Percentiles rank a stretch among this genome's conserved stretches.
phyloP scores from a whole-genome alignment of 2,888 invertebrate species.

The Sussaba pulchella region DNA sequence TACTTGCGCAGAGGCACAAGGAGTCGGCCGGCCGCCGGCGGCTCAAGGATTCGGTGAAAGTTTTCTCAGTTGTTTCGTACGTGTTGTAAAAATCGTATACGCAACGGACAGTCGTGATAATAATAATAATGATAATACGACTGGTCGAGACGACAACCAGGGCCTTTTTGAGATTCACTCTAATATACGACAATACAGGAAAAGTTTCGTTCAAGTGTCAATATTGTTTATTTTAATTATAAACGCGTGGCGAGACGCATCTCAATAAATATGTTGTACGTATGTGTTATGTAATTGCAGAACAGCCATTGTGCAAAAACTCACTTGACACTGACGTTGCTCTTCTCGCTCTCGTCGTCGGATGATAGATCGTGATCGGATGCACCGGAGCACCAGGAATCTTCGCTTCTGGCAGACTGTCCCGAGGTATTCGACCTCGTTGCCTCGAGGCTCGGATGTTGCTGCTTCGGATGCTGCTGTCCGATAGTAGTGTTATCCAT shows the following conservation, averaged over 20 bases:
- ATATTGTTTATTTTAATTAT: too few relatives aligned
- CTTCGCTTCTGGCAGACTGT: constrained; percentile 86
- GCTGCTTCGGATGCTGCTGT: constrained; percentile 68
- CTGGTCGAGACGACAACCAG: neutral
- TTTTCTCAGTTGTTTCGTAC: constrained; percentile 10
- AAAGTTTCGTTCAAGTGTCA: too few relatives aligned
- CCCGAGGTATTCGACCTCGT: constrained; percentile 80
- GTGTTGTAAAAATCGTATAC: constrained; percentile 8
- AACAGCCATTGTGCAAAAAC: constrained; percentile 64
- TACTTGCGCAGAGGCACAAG: constrained; percentile 13
- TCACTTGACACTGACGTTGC: constrained; percentile 85
- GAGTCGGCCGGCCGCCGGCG: neutral
- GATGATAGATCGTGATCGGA: constrained; percentile 88
- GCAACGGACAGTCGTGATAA: neutral
- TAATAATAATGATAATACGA: neutral
- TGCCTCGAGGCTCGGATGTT: constrained; percentile 79
- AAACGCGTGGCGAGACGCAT: too few relatives aligned
- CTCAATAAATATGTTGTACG: too few relatives aligned
- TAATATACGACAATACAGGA: too few relatives aligned
- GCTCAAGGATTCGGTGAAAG: constrained; percentile 32
- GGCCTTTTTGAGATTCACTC: too few relatives aligned
- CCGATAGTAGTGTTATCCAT: constrained; percentile 71
- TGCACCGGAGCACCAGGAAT: constrained; percentile 88
- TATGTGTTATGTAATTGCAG: too few relatives aligned
- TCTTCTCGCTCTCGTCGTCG: constrained; percentile 88